These are phyloP conservation scores for Abrostola triplasia DNA, from an alignment of 2,888 invertebrate species.

Conservation along the genomic window DNA sequence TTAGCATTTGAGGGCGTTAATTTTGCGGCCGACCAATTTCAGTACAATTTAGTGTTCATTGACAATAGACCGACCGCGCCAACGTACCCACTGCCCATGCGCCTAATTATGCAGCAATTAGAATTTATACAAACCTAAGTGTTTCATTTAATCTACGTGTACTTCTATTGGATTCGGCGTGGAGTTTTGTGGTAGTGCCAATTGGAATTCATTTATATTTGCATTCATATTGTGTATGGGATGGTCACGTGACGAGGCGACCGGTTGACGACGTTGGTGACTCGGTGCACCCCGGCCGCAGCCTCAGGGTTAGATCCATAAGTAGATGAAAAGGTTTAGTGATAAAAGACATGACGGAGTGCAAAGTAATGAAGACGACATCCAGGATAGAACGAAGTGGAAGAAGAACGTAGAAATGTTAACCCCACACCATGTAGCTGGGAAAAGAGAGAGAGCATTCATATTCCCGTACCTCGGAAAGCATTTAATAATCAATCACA, in stretches of 20 bases:
- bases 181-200: not conserved
- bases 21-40: constrained; percentile 64
- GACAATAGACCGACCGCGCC: constrained; percentile 31
- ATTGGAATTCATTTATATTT: too few species aligned
- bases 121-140: constrained; percentile 21
- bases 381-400: too few species aligned
- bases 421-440: too few species aligned
- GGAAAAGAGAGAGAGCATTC: too few species aligned
- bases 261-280: too few species aligned
- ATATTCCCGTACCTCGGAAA: too few species aligned
- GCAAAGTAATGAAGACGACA: not conserved
- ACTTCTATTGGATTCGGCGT: not conserved
- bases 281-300: too few species aligned
- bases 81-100: constrained; percentile 13
- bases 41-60: constrained; percentile 57
- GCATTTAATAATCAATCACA: too few species aligned
- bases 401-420: too few species aligned
- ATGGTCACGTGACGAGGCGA: too few species aligned
- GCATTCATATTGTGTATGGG: too few species aligned
- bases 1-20: constrained; percentile 64
- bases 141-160: not conserved
- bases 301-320: not conserved
- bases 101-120: constrained; percentile 26
- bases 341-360: not conserved
- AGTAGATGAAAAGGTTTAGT: not conserved